phyloP scores from a whole-genome alignment of 2,113 vertebrate species.

The Agapornis roseicollis region DNA sequence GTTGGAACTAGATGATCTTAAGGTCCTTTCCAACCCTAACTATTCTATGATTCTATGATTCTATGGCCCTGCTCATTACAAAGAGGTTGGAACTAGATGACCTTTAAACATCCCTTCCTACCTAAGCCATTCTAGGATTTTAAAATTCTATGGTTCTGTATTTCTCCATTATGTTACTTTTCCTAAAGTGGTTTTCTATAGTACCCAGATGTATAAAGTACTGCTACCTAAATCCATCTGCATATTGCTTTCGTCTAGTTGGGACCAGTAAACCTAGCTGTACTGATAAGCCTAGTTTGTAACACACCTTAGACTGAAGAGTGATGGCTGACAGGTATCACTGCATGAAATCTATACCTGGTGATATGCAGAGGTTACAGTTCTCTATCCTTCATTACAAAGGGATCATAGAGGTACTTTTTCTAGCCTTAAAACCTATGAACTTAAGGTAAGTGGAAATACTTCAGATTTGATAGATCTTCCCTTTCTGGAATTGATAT shows the following conservation, averaged over 20 bases:
- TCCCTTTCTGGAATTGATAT: neutral
- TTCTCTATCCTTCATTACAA: neutral
- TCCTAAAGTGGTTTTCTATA: neutral
- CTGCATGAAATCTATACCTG: neutral
- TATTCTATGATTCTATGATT: too few species aligned
- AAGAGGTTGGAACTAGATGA: neutral
- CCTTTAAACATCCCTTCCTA: neutral
- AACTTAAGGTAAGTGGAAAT: neutral
- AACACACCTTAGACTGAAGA: neutral
- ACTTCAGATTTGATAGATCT: neutral
- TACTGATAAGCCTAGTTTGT: neutral
- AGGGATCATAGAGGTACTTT: neutral
- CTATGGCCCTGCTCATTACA: neutral
- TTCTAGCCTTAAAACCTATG: neutral
- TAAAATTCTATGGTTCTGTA: neutral
- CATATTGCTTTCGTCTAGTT: neutral
- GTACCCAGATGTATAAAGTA: neutral
- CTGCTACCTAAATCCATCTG: neutral
- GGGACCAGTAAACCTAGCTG: fast-evolving
- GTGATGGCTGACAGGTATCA: neutral
- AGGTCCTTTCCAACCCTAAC: too few species aligned
- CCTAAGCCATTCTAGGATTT: too few species aligned
- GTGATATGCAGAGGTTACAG: too few species aligned
- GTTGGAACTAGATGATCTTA: neutral
- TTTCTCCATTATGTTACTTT: neutral